Percentiles rank a stretch among this genome's conserved stretches.
phyloP scores from a whole-genome alignment of 2,113 vertebrate genomes.

The Arenaria interpres region DNA sequence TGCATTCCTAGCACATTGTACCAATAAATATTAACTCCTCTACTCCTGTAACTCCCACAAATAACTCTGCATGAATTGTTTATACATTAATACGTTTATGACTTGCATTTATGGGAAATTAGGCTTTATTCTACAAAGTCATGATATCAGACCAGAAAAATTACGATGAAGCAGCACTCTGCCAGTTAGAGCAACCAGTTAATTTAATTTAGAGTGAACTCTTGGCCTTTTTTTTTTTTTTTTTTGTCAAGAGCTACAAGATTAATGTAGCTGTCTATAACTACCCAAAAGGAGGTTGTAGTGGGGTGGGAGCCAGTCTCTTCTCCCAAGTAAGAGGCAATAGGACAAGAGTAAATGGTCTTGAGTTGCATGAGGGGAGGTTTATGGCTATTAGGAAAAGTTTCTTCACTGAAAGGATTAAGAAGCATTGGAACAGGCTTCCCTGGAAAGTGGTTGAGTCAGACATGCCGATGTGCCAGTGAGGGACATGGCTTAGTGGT shows the following conservation, averaged over 20 bases:
- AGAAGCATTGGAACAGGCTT: background rate
- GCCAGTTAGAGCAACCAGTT: background rate
- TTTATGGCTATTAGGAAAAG: background rate
- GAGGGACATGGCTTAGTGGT: background rate
- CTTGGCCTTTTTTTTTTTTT: background rate
- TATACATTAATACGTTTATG: background rate
- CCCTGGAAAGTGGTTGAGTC: background rate
- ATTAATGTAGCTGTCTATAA: background rate
- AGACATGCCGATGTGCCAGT: no score
- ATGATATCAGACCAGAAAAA: background rate
- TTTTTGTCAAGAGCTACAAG: background rate
- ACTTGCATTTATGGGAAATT: background rate
- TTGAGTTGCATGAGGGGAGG: background rate
- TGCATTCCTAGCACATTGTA: conserved; percentile 1
- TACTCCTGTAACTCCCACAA: background rate
- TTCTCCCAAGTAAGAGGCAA: background rate
- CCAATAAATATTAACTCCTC: conserved; percentile 20
- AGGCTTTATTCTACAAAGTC: background rate
- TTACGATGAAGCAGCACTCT: background rate
- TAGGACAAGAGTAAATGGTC: background rate
- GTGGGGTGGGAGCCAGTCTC: rapidly evolving
- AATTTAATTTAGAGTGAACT: background rate
- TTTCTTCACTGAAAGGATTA: background rate
- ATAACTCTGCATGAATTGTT: background rate
- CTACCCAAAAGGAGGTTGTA: background rate